These are phyloP conservation scores for Tamandua tetradactyla DNA, from an alignment of 2,797 vertebrate species.

Conservation along the genomic window DNA sequence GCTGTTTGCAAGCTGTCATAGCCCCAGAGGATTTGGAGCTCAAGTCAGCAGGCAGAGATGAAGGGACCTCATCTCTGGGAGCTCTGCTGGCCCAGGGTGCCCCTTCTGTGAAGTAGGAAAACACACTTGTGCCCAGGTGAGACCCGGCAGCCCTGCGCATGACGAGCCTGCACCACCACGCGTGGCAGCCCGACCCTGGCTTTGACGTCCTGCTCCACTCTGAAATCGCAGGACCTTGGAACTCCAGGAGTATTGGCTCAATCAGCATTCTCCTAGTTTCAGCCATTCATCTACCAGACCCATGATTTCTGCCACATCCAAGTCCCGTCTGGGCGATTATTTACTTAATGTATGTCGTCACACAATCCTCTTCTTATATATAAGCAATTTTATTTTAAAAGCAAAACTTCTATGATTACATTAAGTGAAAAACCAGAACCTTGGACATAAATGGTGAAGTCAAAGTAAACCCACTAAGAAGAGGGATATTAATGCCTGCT, in stretches of 20 bases:
- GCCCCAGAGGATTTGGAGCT: neutral
- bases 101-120: neutral
- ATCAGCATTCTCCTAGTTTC: neutral
- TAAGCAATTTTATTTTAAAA: slow-evolving; percentile 58
- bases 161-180: neutral
- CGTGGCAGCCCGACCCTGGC: neutral
- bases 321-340: neutral
- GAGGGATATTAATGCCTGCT: accelerated
- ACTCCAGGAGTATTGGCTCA: neutral
- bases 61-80: neutral
- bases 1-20: neutral
- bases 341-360: slow-evolving; percentile 45
- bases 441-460: neutral
- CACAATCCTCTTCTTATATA: neutral
- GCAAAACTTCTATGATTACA: neutral
- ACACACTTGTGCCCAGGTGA: neutral
- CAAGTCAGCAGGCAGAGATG: neutral
- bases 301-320: slow-evolving; percentile 22
- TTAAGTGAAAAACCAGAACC: neutral
- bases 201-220: neutral
- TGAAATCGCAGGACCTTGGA: neutral
- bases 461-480: neutral
- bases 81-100: neutral
- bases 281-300: neutral
- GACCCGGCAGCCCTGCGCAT: neutral